phyloP scores from a whole-genome alignment of 2,888 invertebrate genomes.

The Thelaira solivaga region DNA sequence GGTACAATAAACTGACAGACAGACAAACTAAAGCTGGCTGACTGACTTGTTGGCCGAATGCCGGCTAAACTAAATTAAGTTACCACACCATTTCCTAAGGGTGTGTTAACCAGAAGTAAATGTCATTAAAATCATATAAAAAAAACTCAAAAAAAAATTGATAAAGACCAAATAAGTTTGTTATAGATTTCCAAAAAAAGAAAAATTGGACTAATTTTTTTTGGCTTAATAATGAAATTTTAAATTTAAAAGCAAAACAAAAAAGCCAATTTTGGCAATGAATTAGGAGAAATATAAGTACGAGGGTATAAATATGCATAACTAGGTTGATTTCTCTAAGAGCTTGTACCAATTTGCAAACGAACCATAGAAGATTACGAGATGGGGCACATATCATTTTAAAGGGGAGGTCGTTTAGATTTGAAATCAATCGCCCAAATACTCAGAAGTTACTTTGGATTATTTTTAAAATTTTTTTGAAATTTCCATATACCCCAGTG shows the following conservation, averaged over 20 bases:
- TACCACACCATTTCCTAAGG: conserved; percentile 41
- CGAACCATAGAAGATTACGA: too few species aligned
- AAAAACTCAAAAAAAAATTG: not conserved
- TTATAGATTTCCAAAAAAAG: not conserved
- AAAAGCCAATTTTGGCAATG: not conserved
- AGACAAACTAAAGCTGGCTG: too few species aligned
- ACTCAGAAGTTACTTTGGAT: too few species aligned
- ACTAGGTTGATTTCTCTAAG: too few species aligned
- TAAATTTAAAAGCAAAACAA: not conserved
- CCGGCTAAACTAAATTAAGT: conserved; percentile 38
- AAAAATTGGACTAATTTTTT: conserved; percentile 27
- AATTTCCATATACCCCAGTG: too few species aligned
- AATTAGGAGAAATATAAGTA: not conserved
- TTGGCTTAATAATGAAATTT: not conserved
- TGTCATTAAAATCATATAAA: not conserved
- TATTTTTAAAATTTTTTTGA: too few species aligned
- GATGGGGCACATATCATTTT: too few species aligned
- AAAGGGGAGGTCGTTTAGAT: too few species aligned
- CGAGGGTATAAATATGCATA: too few species aligned
- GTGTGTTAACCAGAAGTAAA: conserved; percentile 37
- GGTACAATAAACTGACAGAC: not conserved
- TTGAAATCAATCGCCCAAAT: too few species aligned
- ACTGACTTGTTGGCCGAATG: conserved; percentile 38
- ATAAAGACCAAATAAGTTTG: not conserved
- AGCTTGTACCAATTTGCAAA: too few species aligned